These are phyloP conservation scores for Diarsia brunnea DNA, from an alignment of 2,888 invertebrate genomes.

Conservation along the genomic window DNA sequence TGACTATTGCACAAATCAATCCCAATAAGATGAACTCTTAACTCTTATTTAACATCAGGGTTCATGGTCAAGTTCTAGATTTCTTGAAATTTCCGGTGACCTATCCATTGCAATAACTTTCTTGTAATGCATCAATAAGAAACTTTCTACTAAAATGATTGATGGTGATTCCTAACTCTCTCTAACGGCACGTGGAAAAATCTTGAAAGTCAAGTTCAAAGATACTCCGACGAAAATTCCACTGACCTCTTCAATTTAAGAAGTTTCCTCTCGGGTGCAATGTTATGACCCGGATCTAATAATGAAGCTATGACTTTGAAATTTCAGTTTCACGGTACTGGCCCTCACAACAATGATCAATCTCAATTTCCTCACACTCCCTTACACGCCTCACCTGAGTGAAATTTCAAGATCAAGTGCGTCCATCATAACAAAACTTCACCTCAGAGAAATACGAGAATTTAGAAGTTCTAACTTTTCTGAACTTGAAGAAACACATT, in stretches of 20 bases:
- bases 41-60: too few species aligned
- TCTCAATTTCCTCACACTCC: not conserved
- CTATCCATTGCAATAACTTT: not conserved
- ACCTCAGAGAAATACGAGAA: not conserved
- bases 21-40: not conserved
- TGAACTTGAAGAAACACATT: slow-evolving; percentile 21
- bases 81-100: not conserved
- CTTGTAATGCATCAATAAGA: not conserved
- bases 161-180: not conserved
- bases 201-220: slow-evolving; percentile 1
- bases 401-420: not conserved
- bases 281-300: not conserved
- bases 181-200: not conserved
- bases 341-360: not conserved
- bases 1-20: not conserved
- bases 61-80: slow-evolving; percentile 2
- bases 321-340: not conserved
- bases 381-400: not conserved
- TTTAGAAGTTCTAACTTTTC: not conserved
- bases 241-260: not conserved
- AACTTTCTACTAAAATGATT: not conserved
- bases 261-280: not conserved
- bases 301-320: not conserved
- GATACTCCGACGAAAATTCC: not conserved
- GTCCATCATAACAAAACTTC: slow-evolving; percentile 12